Percentiles rank a stretch among this genome's conserved stretches.
Evolutionary conservation across 2,113 vertebrate species (phyloP).

Genomic region (Dromas ardeola): DNA sequence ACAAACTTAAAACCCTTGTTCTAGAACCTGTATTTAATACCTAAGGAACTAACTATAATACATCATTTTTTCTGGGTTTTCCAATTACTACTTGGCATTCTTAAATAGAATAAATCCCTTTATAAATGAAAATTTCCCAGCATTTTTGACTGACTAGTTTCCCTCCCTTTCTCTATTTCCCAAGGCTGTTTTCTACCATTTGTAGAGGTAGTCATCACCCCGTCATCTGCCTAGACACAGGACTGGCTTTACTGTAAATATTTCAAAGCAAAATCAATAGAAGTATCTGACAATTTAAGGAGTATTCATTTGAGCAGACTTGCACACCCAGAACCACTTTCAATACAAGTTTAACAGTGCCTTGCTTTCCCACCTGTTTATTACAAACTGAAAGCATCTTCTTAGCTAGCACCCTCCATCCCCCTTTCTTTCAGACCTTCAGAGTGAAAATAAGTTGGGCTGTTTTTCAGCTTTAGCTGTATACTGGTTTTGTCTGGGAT

Average conservation of each 20-base stretch:
- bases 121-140: background rate
- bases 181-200: background rate
- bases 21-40: background rate
- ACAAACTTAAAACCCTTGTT: background rate
- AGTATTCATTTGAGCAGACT: background rate
- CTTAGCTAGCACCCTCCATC: background rate
- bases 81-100: background rate
- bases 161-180: background rate
- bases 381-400: background rate
- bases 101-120: background rate
- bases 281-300: background rate
- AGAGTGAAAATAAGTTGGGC: background rate
- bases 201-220: background rate
- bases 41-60: background rate
- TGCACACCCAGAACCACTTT: background rate
- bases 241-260: background rate
- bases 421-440: background rate
- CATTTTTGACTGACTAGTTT: background rate
- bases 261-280: background rate
- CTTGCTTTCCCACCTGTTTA: background rate
- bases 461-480: background rate
- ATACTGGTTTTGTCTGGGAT: background rate
- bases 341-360: background rate
- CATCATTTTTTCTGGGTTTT: background rate
- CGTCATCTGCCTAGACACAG: background rate